Percentiles rank a stretch among this genome's conserved stretches.
These are phyloP conservation scores for Enteromius afrohamiltoni DNA, from an alignment of 2,797 vertebrate genomes.

Conservation along the genomic window DNA sequence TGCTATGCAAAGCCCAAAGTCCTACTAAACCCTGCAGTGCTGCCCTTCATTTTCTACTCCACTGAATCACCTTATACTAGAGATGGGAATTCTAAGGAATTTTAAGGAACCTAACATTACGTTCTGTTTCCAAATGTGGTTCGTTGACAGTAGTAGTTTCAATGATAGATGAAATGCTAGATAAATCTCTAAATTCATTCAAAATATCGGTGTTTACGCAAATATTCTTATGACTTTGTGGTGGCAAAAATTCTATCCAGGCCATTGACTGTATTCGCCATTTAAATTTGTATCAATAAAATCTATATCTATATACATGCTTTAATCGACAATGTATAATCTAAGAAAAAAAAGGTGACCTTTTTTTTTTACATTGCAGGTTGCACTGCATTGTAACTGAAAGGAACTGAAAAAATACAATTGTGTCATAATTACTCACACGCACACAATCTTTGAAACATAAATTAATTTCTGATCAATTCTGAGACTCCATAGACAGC, in stretches of 20 bases:
- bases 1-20: conserved; percentile 61
- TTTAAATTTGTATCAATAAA: not conserved
- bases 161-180: not conserved
- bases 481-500: no score
- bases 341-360: no score
- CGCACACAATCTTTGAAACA: no score
- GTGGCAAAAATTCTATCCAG: not conserved
- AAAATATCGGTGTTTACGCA: not conserved
- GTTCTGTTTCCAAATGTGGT: not conserved
- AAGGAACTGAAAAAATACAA: no score
- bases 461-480: no score
- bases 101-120: not conserved
- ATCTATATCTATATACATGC: no score
- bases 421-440: not conserved
- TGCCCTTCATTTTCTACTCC: not conserved
- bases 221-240: not conserved
- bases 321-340: no score
- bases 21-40: conserved; percentile 1
- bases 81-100: not conserved
- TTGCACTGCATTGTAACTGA: not conserved
- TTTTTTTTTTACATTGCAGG: not conserved
- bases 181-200: not conserved
- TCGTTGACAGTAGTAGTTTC: not conserved
- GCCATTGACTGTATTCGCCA: not conserved
- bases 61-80: not conserved